Percentiles rank a stretch among this genome's conserved stretches.
These are phyloP conservation scores for Teleiodes luculella DNA, from an alignment of 2,888 invertebrate species.

Conservation along the genomic window DNA sequence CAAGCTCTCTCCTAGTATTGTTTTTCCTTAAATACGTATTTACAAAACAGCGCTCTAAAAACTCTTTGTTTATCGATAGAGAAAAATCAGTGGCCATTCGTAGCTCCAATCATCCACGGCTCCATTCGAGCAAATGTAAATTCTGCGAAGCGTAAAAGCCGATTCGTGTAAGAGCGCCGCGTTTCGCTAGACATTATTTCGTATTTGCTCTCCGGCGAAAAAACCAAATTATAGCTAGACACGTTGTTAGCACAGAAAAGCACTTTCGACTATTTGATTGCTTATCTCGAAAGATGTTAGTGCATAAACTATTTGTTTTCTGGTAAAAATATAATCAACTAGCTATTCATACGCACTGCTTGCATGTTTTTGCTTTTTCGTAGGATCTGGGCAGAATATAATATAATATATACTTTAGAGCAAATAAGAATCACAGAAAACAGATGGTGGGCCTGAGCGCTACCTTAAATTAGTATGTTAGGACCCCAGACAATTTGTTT, in stretches of 20 bases:
- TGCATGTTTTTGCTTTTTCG: too few relatives aligned
- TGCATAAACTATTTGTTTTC: too few relatives aligned
- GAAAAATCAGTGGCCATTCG: slow-evolving; percentile 28
- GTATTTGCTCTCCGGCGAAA: slow-evolving; percentile 47
- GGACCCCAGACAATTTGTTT: too few relatives aligned
- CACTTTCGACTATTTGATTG: neutral
- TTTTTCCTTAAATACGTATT: too few relatives aligned
- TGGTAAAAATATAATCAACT: slow-evolving; percentile 21
- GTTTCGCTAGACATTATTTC: slow-evolving; percentile 49
- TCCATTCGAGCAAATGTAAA: slow-evolving; percentile 47
- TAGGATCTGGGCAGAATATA: too few relatives aligned
- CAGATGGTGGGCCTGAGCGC: too few relatives aligned
- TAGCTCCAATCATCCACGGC: slow-evolving; percentile 35
- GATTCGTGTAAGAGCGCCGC: slow-evolving; percentile 51
- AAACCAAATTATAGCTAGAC: slow-evolving; percentile 48
- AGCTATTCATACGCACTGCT: too few relatives aligned
- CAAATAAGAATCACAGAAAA: too few relatives aligned
- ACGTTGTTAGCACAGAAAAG: slow-evolving; percentile 39
- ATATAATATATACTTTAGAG: too few relatives aligned
- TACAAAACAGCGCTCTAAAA: neutral
- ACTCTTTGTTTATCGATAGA: slow-evolving; percentile 11
- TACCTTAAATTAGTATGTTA: too few relatives aligned
- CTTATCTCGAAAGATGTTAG: too few relatives aligned
- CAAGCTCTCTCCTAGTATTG: too few relatives aligned
- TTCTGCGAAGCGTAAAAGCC: slow-evolving; percentile 57